phyloP scores from a whole-genome alignment of 2,797 vertebrate species.

The Myoxocephalus aenaeus region DNA sequence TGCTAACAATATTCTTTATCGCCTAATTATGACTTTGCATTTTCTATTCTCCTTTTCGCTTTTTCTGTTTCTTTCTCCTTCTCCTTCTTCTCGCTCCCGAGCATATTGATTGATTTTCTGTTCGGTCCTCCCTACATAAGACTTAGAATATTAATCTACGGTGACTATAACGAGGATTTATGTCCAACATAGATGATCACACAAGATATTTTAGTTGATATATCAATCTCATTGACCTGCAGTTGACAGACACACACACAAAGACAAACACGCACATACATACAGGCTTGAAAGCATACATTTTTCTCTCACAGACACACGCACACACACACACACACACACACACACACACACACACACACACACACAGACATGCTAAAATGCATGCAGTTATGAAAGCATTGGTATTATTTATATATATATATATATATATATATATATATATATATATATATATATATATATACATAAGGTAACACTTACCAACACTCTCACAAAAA shows the following conservation, averaged over 20 bases:
- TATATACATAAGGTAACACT: no score
- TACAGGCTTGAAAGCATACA: no score
- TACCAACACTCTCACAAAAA: background rate
- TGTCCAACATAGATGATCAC: conserved; percentile 2
- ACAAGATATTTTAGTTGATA: conserved; percentile 20
- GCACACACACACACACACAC: conserved; percentile 5
- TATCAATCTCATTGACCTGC: conserved; percentile 32
- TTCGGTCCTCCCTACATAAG: conserved; percentile 20
- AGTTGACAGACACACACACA: conserved; percentile 25
- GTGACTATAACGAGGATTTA: conserved; percentile 47
- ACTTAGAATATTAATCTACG: conserved; percentile 43
- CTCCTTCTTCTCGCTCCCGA: conserved; percentile 21
- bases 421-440: no score
- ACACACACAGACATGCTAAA: background rate
- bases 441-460: no score
- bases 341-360: background rate
- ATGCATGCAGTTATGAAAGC: background rate
- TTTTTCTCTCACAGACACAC: background rate
- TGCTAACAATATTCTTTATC: conserved; percentile 71
- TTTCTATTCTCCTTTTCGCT: conserved; percentile 39
- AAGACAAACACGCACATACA: conserved; percentile 12
- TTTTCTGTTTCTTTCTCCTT: conserved; percentile 22
- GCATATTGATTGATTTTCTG: conserved; percentile 31
- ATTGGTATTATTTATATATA: background rate
- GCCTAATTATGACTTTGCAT: conserved; percentile 71